A percentile compares a stretch with the other conserved stretches of the same genome.
Evolutionary conservation across 2,113 vertebrate species (phyloP).

Genomic region (Tichodroma muraria): DNA sequence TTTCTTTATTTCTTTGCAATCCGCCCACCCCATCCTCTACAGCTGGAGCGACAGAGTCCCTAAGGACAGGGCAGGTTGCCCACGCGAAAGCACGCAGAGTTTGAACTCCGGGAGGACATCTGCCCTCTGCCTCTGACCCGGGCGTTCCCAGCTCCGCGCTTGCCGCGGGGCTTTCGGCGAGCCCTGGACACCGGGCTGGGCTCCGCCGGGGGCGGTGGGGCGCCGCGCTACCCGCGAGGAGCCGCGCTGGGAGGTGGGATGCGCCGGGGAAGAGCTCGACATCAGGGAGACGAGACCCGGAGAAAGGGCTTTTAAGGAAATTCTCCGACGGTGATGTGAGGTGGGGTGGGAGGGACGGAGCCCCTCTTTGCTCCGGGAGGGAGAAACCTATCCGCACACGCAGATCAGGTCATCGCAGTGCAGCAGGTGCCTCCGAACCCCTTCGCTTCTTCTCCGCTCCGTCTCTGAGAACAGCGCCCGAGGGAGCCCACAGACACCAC

Average conservation of each 20-base stretch:
- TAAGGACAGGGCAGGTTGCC: background rate
- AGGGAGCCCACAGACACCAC: background rate
- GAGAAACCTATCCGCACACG: background rate
- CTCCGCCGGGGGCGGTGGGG: background rate
- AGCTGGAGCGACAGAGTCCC: background rate
- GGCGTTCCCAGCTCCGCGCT: background rate
- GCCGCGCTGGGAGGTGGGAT: background rate
- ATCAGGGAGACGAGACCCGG: background rate
- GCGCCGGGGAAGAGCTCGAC: background rate
- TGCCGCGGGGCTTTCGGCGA: background rate
- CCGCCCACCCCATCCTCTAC: background rate
- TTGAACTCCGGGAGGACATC: background rate
- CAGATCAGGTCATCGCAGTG: background rate
- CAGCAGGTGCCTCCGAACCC: conserved; percentile 13
- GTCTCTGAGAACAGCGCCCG: background rate
- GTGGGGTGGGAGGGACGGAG: background rate
- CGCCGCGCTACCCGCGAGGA: background rate
- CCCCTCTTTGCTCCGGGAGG: background rate
- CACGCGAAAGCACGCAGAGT: background rate
- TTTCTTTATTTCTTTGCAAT: background rate
- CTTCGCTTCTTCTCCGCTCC: background rate
- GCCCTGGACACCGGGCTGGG: background rate
- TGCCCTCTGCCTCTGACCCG: background rate
- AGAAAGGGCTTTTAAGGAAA: background rate
- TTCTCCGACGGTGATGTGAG: background rate